Evolutionary conservation across 1,140 invertebrate genomes (phyloP), one percentile per base, ranked within the genome.

Genomic region (Lucilia cuprina): DNA sequence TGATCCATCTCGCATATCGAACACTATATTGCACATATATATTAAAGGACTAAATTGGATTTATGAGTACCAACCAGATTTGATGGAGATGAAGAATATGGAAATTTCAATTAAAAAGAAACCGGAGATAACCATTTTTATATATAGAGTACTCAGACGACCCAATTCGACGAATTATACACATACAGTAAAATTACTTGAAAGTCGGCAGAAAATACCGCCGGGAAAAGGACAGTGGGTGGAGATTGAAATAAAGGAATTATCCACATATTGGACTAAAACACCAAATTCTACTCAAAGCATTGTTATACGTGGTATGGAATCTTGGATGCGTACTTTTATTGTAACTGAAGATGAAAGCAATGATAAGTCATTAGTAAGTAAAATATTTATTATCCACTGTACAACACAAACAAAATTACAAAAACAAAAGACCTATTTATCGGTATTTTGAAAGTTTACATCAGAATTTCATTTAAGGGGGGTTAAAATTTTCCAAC

Each of bases 201-300:
- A 90, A 50, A 87, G 87, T 60, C 86, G 85, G 4, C 87, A 87
- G 19, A 87, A 86, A 55, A 89, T 90, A 83, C 89, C 89, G 13
- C 85, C 85, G 30, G 91, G 93, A 5, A 87, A 89, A 12, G 95
- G 95, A 0, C 93, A 93, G 75, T 96, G 96, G 96, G 89, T 96
- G 13, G 93, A 94, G 83, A 92, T 97, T 14, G 95, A 97, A 86
- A 92, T 97, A 0, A 94, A 94, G 17, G 93, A 93, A 21, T 93
- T 96, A 89, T 94, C 97, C 2, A 92, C 93, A 60, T 94, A 96
- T 65, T 96, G 96, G 94, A 94, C 95, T 89, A 94, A 94, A 77
- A 93, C 94, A 86, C 94, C 95, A 1, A 92, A 94, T 74, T 94
- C 95, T 83, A 96, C 95, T 87, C 92, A 95, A 83, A 96, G 95